These are phyloP conservation scores for Hystrix cristata DNA, from an alignment of 2,113 vertebrate species.

Conservation along the genomic window DNA sequence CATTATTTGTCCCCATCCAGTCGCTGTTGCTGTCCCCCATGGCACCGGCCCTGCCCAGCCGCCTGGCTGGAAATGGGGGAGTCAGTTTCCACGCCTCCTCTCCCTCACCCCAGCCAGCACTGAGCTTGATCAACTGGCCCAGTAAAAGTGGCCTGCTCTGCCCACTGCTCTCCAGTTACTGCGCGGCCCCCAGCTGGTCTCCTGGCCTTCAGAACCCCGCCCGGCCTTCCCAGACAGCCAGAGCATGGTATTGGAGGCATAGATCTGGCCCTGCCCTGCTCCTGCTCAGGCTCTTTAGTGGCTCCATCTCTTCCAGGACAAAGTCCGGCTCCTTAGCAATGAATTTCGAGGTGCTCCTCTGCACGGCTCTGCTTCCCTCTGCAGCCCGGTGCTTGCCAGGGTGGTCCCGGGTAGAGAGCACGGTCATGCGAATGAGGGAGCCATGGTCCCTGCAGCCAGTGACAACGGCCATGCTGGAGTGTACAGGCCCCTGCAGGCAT, in stretches of 20 bases:
- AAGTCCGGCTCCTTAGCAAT: not conserved
- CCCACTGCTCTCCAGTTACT: fast-evolving
- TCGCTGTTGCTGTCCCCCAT: not conserved
- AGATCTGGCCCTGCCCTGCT: not conserved
- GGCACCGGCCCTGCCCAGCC: not conserved
- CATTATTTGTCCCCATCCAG: not conserved
- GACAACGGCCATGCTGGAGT: not conserved
- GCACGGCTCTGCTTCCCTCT: not conserved
- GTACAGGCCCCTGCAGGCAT: not conserved
- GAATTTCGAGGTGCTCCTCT: not conserved
- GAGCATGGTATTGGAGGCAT: not conserved
- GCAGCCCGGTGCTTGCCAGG: fast-evolving
- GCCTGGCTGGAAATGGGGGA: not conserved
- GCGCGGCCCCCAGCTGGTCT: not conserved
- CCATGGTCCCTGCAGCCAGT: not conserved
- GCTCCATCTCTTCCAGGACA: not conserved
- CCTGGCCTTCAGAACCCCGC: not conserved
- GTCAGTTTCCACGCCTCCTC: not conserved
- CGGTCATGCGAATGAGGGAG: not conserved
- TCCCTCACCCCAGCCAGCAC: not conserved
- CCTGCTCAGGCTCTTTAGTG: not conserved
- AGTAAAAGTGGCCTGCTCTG: too few relatives aligned
- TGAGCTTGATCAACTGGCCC: not conserved
- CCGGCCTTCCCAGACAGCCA: not conserved
- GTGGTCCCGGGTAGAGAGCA: not conserved